Percentiles rank a stretch among this genome's conserved stretches.
These are phyloP conservation scores for Rhagologus leucostigma DNA, from an alignment of 2,113 vertebrate species.

Conservation along the genomic window DNA sequence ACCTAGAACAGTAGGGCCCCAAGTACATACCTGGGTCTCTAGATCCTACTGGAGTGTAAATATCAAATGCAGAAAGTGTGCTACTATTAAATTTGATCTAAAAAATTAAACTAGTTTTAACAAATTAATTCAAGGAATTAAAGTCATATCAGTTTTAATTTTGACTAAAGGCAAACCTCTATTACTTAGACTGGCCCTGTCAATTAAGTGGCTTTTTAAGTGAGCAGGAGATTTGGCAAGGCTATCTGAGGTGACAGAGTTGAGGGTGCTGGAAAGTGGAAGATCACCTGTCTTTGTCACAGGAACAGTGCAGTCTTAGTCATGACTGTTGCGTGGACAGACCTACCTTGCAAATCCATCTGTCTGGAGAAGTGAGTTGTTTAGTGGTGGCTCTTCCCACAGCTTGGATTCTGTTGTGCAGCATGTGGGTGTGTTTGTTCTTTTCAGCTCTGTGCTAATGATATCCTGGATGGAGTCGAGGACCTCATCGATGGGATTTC, in stretches of 20 bases:
- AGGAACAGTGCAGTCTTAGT: background rate
- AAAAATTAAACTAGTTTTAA: background rate
- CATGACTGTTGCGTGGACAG: background rate
- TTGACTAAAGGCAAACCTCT: background rate
- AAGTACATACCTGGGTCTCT: background rate
- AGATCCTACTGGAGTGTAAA: background rate
- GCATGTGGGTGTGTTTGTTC: background rate
- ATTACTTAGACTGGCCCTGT: background rate
- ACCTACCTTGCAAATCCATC: background rate
- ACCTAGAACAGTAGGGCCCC: background rate
- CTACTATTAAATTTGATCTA: background rate
- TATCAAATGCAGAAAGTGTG: background rate
- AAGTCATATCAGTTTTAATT: background rate
- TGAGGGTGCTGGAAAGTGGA: background rate
- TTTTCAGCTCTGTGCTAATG: conserved; percentile 89
- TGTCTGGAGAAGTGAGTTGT: background rate
- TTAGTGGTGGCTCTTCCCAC: background rate
- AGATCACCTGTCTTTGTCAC: background rate
- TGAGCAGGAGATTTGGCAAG: background rate
- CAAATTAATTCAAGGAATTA: background rate
- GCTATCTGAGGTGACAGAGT: background rate
- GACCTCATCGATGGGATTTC: conserved; percentile 91
- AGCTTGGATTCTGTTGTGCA: background rate
- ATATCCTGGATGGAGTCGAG: conserved; percentile 82
- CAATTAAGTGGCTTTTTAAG: background rate